Base-by-base conservation (phyloP, 1,140 invertebrate species). In the Steinernema khuongi region DNA sequence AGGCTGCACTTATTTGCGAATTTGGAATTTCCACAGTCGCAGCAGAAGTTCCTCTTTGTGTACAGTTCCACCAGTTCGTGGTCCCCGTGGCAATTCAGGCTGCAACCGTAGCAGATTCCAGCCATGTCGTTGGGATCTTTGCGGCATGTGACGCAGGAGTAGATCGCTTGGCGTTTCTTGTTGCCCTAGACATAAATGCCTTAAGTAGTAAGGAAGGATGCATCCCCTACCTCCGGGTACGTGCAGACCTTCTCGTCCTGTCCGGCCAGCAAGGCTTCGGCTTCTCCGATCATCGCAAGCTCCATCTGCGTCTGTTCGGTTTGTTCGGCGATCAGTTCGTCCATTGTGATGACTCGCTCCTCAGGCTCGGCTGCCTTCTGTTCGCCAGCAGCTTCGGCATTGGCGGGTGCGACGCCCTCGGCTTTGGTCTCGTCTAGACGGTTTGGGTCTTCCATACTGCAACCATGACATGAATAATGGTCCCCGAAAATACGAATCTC, bases 11-110 rank as follows among this genome's bases (percentile, higher is more conserved):
- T 89, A 70, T 88, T 88, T n/a, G 87, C 86, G 86, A 97, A 93
- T 79, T 93, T 93, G 2, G 88, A 88, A 85, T 95, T 97, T 19
- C 96, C 96, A 89, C 96, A 99, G 86, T 99, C 96, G 87, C 96
- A 99, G 43, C 93, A 89, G 81, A 98, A 97, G 85, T 93, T 91
- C 67, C 91, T 89, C 87, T 99, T 99, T 0, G 96, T 99, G 83
- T 98, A 99, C 0, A 99, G 88, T 87, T 99, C 96, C 73, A 96
- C 88, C 0, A 99, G 88, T 26, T 97, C 92, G 87, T 99, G 96
- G 30, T 92, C 92, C 81, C 96, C 94, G 86, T 99, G 96, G 82
- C 96, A 99, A 76, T 91, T 90, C 76, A 93, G 91, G 81, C 91
- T 92, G 85, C 96, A 99, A 18, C 94, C 96, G 1, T 98, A 88